Evolutionary conservation across 1,140 invertebrate genomes (phyloP).

Genomic region (Pogonomyrmex barbatus): DNA sequence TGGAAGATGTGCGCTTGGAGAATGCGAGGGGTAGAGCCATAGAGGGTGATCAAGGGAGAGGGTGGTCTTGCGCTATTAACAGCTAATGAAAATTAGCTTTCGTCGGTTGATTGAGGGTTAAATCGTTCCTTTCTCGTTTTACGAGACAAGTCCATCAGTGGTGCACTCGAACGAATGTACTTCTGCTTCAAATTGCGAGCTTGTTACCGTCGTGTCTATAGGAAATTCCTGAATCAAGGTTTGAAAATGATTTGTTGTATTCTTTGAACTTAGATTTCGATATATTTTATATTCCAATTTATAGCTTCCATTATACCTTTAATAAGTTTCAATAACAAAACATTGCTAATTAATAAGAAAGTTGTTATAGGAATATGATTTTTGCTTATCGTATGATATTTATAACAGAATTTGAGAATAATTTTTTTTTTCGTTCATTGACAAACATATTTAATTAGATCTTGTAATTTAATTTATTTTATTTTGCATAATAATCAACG

Average conservation of each 20-base stretch:
- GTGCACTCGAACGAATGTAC: slow-evolving; percentile 81
- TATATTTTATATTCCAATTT: neutral
- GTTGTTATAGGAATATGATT: neutral
- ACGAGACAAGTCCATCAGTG: slow-evolving; percentile 78
- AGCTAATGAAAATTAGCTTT: slow-evolving; percentile 87
- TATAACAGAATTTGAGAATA: neutral
- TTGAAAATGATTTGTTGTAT: slow-evolving; percentile 43
- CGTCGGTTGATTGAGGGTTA: slow-evolving; percentile 86
- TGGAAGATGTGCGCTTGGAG: slow-evolving; percentile 44
- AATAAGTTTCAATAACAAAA: neutral
- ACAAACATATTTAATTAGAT: neutral
- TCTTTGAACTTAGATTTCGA: neutral
- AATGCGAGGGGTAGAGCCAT: slow-evolving; percentile 66
- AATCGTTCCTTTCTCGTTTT: slow-evolving; percentile 86
- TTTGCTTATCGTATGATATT: neutral
- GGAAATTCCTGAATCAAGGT: slow-evolving; percentile 58
- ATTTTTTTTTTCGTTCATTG: neutral
- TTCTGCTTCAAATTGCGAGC: slow-evolving; percentile 64
- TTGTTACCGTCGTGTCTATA: slow-evolving; percentile 22
- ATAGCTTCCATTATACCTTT: neutral
- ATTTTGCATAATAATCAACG: neutral
- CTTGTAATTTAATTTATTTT: neutral
- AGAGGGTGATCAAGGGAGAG: slow-evolving; percentile 71
- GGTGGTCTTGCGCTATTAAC: slow-evolving; percentile 82
- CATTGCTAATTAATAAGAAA: neutral